Conservation (phyloP, 2,888 invertebrate genomes). For the Galerucella pusilla region DNA sequence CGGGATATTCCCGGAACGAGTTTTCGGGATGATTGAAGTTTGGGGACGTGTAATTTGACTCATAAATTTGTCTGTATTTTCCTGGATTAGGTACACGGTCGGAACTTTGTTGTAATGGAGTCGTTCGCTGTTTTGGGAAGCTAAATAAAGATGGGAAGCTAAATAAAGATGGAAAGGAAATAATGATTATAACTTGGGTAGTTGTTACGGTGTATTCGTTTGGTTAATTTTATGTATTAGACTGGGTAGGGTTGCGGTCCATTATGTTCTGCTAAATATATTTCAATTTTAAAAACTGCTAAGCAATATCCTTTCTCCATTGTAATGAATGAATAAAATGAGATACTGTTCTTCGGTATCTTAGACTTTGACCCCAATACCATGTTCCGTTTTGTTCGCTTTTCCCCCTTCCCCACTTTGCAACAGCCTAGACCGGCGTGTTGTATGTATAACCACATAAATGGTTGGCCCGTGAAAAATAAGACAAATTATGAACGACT, state of each 20-base stretch:
- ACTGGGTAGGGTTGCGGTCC: not conserved
- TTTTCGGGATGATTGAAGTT: conserved; percentile 38
- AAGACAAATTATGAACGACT: no score
- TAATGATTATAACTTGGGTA: conserved; percentile 23
- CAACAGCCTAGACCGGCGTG: no score
- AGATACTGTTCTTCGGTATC: no score
- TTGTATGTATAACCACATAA: no score
- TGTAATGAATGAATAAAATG: no score
- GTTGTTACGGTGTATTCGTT: conserved; percentile 5
- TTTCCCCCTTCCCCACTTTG: no score
- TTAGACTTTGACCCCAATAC: no score
- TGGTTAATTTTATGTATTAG: conserved; percentile 4
- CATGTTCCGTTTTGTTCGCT: no score
- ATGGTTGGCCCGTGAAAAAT: no score
- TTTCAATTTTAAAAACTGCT: not conserved
- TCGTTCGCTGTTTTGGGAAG: conserved; percentile 19
- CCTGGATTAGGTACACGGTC: conserved; percentile 33
- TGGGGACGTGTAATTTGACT: conserved; percentile 38
- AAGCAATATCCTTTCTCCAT: no score
- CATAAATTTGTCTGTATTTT: conserved; percentile 36
- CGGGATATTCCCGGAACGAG: conserved; percentile 36
- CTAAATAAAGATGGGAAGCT: conserved; percentile 27
- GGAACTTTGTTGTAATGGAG: conserved; percentile 32
- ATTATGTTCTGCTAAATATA: not conserved
- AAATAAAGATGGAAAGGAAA: conserved; percentile 28